These are phyloP conservation scores for Portevinia maculata DNA, from an alignment of 2,888 invertebrate genomes.

Conservation along the genomic window DNA sequence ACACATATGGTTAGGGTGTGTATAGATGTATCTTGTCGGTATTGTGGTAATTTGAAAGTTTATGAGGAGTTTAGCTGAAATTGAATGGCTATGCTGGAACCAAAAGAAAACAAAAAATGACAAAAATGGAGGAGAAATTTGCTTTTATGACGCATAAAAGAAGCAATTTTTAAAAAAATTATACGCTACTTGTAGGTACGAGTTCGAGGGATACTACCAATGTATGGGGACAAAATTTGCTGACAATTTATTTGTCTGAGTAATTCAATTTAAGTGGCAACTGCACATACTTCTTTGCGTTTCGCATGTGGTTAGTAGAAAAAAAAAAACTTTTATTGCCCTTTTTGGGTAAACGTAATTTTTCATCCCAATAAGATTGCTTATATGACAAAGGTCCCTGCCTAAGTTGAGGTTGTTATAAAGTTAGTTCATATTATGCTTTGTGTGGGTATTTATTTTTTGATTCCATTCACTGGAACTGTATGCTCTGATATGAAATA, in stretches of 20 bases:
- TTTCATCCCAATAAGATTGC: constrained; percentile 25
- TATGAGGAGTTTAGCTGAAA: constrained; percentile 74
- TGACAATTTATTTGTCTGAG: constrained; percentile 61
- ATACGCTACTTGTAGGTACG: constrained; percentile 24
- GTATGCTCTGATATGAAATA: too few relatives aligned
- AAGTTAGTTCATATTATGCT: neutral
- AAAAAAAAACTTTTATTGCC: constrained; percentile 41
- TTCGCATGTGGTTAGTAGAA: constrained; percentile 37
- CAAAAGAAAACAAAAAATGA: constrained; percentile 41
- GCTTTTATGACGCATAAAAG: constrained; percentile 66
- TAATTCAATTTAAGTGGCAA: constrained; percentile 56
- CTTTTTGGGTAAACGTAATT: constrained; percentile 8
- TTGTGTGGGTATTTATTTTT: neutral
- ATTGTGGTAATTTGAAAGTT: constrained; percentile 74
- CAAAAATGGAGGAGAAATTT: constrained; percentile 66
- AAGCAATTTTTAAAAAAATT: constrained; percentile 56
- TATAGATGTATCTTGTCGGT: constrained; percentile 64
- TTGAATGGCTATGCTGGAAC: constrained; percentile 66
- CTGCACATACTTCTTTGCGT: constrained; percentile 30
- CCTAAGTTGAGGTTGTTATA: neutral
- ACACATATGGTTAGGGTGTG: constrained; percentile 60
- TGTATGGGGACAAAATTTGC: constrained; percentile 34
- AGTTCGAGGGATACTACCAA: neutral
- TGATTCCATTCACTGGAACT: too few relatives aligned
- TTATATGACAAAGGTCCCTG: neutral